A percentile compares a stretch with the other conserved stretches of the same genome.
These are phyloP conservation scores for Bolinopsis microptera DNA, from an alignment of 37 sponge, comb jelly and placozoan genomes.

Conservation along the genomic window DNA sequence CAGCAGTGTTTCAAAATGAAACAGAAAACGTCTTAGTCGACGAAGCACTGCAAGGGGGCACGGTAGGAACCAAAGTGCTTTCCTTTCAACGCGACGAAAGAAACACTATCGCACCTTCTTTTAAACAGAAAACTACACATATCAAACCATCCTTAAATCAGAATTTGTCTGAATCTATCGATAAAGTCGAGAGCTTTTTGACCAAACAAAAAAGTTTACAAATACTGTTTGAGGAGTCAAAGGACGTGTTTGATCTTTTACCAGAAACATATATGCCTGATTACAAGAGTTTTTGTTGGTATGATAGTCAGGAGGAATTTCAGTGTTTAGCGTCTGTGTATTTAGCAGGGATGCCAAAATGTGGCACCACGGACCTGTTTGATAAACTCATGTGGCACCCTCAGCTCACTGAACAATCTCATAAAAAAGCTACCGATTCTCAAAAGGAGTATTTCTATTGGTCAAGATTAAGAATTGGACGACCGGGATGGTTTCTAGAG, in stretches of 20 bases:
- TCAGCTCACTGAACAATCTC: neutral
- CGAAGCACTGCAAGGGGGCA: no score
- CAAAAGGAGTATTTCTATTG: conserved; percentile 42
- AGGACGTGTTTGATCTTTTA: neutral
- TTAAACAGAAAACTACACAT: no score
- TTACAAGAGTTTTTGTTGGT: conserved; percentile 57
- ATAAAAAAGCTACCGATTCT: neutral
- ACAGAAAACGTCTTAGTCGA: no score
- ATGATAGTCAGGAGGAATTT: neutral
- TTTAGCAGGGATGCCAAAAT: conserved; percentile 23
- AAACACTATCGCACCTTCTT: no score
- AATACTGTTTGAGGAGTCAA: conserved; percentile 1
- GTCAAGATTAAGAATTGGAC: neutral
- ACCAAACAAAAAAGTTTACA: no score
- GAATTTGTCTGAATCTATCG: no score
- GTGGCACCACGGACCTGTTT: conserved; percentile 43
- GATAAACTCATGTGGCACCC: conserved; percentile 38
- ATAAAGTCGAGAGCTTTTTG: no score
- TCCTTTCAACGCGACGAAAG: no score
- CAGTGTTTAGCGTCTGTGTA: conserved; percentile 27
- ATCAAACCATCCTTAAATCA: no score
- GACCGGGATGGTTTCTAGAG: neutral
- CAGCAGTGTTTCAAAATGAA: no score
- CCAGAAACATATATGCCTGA: conserved; percentile 16
- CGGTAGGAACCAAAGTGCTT: no score